Percentiles rank a stretch among this genome's conserved stretches.
These are phyloP conservation scores for Sericinus montela DNA, from an alignment of 2,888 invertebrate species.

Conservation along the genomic window DNA sequence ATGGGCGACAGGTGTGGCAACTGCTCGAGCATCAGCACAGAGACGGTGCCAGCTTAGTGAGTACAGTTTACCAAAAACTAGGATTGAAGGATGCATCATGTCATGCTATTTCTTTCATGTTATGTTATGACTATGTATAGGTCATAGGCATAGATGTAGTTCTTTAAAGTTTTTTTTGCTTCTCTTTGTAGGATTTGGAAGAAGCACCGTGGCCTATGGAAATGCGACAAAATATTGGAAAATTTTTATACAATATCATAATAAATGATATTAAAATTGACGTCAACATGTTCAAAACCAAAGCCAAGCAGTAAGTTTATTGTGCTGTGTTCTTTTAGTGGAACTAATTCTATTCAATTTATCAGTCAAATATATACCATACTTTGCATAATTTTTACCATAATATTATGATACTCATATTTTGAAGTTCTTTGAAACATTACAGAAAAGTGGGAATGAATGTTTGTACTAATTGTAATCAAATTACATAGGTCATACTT, in stretches of 20 bases:
- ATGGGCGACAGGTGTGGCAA: slow-evolving; percentile 87
- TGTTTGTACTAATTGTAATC: no score
- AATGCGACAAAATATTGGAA: slow-evolving; percentile 84
- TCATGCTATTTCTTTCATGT: no score
- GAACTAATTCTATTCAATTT: no score
- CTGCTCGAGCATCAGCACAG: slow-evolving; percentile 73
- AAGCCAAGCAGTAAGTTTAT: slow-evolving; percentile 63
- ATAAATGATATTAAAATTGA: slow-evolving; percentile 92
- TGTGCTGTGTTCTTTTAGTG: background rate
- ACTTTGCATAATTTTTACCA: no score
- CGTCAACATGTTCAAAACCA: slow-evolving; percentile 82
- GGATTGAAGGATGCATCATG: no score
- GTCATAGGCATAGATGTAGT: no score
- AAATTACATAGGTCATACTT: no score
- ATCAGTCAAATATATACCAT: no score
- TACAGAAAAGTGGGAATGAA: no score
- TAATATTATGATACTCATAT: no score
- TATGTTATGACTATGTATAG: no score
- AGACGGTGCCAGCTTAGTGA: slow-evolving; percentile 78
- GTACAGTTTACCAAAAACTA: slow-evolving; percentile 14
- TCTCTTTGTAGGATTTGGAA: slow-evolving; percentile 60
- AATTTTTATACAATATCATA: slow-evolving; percentile 92
- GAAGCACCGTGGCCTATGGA: slow-evolving; percentile 83
- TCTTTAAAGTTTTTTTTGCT: background rate
- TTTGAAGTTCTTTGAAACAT: no score